A percentile compares a stretch with the other conserved stretches of the same genome.
Evolutionary conservation across 1,140 invertebrate species (phyloP).

Genomic region (Drosophila oshimai): DNA sequence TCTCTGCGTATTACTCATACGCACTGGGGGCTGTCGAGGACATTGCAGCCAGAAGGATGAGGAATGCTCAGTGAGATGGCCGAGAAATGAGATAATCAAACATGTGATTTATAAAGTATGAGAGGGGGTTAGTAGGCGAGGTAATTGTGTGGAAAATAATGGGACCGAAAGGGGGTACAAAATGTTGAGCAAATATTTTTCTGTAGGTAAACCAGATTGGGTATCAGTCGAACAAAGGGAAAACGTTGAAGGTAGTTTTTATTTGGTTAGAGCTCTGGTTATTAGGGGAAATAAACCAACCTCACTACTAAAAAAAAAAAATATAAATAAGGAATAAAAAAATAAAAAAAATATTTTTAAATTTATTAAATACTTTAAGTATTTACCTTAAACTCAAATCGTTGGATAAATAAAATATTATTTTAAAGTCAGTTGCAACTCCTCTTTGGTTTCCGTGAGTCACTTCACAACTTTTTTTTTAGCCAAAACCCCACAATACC

Average conservation of each 20-base stretch:
- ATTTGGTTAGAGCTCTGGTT: too few species aligned
- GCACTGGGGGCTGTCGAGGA: constrained; percentile 52
- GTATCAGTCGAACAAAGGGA: not conserved
- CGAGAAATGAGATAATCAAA: constrained; percentile 67
- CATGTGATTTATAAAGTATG: constrained; percentile 13
- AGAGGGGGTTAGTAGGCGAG: not conserved
- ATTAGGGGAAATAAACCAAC: too few species aligned
- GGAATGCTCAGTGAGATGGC: constrained; percentile 5
- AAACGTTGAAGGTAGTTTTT: not conserved
- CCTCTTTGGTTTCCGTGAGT: not conserved
- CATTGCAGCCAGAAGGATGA: constrained; percentile 22
- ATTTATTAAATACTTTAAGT: too few species aligned
- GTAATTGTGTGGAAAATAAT: constrained; percentile 52
- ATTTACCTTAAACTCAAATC: too few species aligned
- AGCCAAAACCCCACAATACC: not conserved
- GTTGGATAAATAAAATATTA: too few species aligned
- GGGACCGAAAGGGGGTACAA: not conserved
- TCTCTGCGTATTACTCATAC: constrained; percentile 69
- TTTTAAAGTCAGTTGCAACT: too few species aligned
- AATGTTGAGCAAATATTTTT: constrained; percentile 8
- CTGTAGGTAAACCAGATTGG: not conserved
- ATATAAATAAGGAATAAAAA: too few species aligned
- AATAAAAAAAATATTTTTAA: too few species aligned
- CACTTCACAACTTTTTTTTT: not conserved
- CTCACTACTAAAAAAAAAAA: too few species aligned